Base-by-base conservation (phyloP, 2,888 invertebrate genomes). In the Mimumesa dahlbomi region DNA sequence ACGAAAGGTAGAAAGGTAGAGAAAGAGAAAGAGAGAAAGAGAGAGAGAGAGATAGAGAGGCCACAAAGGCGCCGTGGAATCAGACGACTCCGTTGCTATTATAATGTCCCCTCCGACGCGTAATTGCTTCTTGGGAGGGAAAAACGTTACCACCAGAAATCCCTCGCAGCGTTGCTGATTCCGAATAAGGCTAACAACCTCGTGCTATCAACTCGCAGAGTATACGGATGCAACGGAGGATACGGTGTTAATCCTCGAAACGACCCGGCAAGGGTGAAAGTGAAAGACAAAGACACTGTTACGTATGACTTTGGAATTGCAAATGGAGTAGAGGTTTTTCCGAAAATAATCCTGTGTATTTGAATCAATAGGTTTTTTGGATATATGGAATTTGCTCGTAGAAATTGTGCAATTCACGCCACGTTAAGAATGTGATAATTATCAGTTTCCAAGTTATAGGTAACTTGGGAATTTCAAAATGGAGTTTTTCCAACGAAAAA, bases 91-190 rank as follows among this genome's bases (percentile, higher is more conserved):
- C 46, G 21, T 62, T 18, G 38, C 56, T 52, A 48, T 56, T 57
- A 46, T 59, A 56, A 64, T 62, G 45, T 50, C 54, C 38, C 43
- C 25, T 7, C 18, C 25, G 29, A 56, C 22, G 46, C 50, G 45
- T 64, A 48, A 57, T 56, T 66, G 45, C 45, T 29, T 16, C 38
- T 31, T 21, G 49, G 21, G 36, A 45, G n/a, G 48, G 38, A 48
- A 18, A 52, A 58, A 25, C 3, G 42, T 34, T 14, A 43, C 7
- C 22, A 9, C 13, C 7, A 5, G 19, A 49, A 43, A 42, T 29
- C 21, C 36, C 16, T 40, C n/a, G 34, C 18, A 18, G 14, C 22
- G 21, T 7, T 64, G 14, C n/a, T 31, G 19, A 58, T 49, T 52
- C 18, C 19, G 19, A 36, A 13, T 34, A 36, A 31, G 40, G 19